These are phyloP conservation scores for Cynoglossus semilaevis DNA, from an alignment of 2,113 vertebrate genomes.

Conservation along the genomic window DNA sequence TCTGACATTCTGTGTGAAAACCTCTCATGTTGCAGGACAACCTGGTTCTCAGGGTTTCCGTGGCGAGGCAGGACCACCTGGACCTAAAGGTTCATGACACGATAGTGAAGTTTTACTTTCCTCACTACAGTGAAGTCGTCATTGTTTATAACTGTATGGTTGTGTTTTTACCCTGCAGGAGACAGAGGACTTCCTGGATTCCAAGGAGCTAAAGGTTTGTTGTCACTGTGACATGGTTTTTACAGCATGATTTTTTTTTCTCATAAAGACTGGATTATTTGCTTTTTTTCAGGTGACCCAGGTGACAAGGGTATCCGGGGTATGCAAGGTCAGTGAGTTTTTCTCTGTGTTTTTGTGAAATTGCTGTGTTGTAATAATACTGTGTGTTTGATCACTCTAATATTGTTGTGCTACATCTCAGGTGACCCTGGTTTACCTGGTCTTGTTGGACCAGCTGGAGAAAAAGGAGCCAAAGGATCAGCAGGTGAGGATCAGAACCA, in stretches of 20 bases:
- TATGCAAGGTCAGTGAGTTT: slow-evolving; percentile 81
- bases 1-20: neutral
- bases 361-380: neutral
- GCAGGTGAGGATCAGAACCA: slow-evolving; percentile 72
- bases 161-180: slow-evolving; percentile 71
- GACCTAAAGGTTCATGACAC: slow-evolving; percentile 82
- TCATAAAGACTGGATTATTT: neutral
- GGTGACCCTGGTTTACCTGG: slow-evolving; percentile 85
- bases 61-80: slow-evolving; percentile 85
- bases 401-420: slow-evolving; percentile 47
- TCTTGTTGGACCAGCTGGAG: slow-evolving; percentile 79
- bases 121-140: neutral
- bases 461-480: slow-evolving; percentile 87
- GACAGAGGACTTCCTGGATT: slow-evolving; percentile 84
- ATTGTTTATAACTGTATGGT: neutral
- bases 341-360: slow-evolving; percentile 3
- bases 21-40: slow-evolving; percentile 69
- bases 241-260: no score
- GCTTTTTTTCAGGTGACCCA: slow-evolving; percentile 80
- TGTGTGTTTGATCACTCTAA: neutral
- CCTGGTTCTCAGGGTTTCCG: slow-evolving; percentile 86
- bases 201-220: slow-evolving; percentile 87
- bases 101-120: neutral
- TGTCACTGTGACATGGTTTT: neutral
- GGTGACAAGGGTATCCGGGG: slow-evolving; percentile 89